These are phyloP conservation scores for Formica exsecta DNA, from an alignment of 1,140 invertebrate genomes.

Conservation along the genomic window DNA sequence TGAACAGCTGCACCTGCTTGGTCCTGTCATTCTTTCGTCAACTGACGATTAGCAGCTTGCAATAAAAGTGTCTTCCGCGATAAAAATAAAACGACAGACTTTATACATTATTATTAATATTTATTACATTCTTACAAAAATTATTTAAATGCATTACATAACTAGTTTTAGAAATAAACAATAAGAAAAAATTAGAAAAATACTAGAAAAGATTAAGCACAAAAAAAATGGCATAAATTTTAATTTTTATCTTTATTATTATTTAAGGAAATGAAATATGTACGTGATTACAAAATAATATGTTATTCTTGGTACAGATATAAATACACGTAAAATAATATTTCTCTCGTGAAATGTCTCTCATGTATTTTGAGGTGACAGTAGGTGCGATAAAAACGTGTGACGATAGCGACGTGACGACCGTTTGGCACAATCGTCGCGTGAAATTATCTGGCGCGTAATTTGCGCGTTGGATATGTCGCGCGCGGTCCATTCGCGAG, in stretches of 20 bases:
- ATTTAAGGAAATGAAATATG: too few species aligned
- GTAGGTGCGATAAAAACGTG: constrained; percentile 27
- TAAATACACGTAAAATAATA: too few species aligned
- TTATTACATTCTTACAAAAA: too few species aligned
- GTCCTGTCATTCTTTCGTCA: constrained; percentile 28
- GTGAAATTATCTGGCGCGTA: constrained; percentile 53
- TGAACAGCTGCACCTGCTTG: constrained; percentile 32
- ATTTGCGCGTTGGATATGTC: constrained; percentile 38
- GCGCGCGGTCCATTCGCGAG: constrained; percentile 22
- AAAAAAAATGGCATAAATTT: too few species aligned
- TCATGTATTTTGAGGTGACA: constrained; percentile 2
- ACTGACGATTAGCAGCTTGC: constrained; percentile 12
- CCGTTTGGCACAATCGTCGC: constrained; percentile 28
- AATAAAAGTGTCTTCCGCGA: neutral
- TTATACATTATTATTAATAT: neutral
- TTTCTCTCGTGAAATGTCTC: neutral
- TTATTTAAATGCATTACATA: too few species aligned
- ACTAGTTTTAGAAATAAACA: too few species aligned
- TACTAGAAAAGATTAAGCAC: too few species aligned
- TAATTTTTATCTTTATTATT: too few species aligned
- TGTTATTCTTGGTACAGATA: too few species aligned
- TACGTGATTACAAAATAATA: too few species aligned
- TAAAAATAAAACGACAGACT: constrained; percentile 7
- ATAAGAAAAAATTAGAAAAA: too few species aligned
- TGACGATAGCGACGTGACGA: neutral